A percentile compares a stretch with the other conserved stretches of the same genome.
Evolutionary conservation across 2,113 vertebrate genomes (phyloP).

Genomic region (Mirza zaza): DNA sequence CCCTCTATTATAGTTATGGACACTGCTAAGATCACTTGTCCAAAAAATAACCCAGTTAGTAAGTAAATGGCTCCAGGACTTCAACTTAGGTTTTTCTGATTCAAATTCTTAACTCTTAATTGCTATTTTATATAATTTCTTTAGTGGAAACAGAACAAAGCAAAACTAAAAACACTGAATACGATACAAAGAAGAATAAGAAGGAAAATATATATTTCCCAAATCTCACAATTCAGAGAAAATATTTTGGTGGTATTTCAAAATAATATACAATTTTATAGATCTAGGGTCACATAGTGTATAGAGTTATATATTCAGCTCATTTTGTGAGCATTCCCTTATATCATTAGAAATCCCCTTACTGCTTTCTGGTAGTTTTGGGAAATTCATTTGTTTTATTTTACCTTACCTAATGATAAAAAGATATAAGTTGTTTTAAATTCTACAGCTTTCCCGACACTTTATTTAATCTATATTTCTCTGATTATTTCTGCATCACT

Average conservation of each 20-base stretch:
- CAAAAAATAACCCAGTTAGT: background rate
- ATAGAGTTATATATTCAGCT: background rate
- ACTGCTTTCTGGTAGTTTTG: background rate
- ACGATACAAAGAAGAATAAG: background rate
- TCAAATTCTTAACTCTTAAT: slow-evolving; percentile 6
- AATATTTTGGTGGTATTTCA: background rate
- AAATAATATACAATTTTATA: background rate
- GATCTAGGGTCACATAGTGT: background rate
- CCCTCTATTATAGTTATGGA: background rate
- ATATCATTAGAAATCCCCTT: background rate
- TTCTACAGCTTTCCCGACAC: background rate
- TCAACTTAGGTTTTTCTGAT: background rate
- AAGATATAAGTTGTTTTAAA: background rate
- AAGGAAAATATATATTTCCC: background rate
- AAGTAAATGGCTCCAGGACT: background rate
- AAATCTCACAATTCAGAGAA: background rate
- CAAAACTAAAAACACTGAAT: background rate
- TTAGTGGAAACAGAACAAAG: background rate
- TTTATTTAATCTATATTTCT: background rate
- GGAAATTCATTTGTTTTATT: background rate
- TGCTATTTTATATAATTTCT: background rate
- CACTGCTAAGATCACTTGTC: background rate
- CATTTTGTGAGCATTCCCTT: background rate
- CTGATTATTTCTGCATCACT: background rate
- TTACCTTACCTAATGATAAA: background rate